These are phyloP conservation scores for Pseudeuparius sepicola DNA, from an alignment of 2,888 invertebrate genomes.

Conservation along the genomic window DNA sequence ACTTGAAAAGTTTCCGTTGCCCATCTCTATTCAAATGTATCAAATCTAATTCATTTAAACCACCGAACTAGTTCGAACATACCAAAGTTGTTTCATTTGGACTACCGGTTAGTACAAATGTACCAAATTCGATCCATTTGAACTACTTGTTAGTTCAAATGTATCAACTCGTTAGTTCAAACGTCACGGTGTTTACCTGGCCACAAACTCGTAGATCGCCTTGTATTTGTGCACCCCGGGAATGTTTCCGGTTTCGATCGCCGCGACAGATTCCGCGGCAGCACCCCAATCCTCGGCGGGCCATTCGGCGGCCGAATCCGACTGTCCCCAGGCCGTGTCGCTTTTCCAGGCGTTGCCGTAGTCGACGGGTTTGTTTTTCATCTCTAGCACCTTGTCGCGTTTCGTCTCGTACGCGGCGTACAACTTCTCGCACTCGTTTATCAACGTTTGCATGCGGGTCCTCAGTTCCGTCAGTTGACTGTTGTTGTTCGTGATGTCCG, in stretches of 20 bases:
- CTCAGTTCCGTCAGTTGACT: conserved; percentile 64
- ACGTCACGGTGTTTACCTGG: too few relatives aligned
- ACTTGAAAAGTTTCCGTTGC: too few relatives aligned
- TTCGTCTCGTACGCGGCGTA: conserved; percentile 62
- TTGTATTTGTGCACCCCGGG: conserved; percentile 61
- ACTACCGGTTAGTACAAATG: too few relatives aligned
- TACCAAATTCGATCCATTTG: too few relatives aligned
- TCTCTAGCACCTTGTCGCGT: conserved; percentile 40
- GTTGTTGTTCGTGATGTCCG: conserved; percentile 74
- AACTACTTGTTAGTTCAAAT: too few relatives aligned
- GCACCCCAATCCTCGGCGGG: conserved; percentile 44
- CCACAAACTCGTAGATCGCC: conserved; percentile 89
- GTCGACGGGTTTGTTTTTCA: conserved; percentile 39
- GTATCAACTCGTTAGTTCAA: too few relatives aligned
- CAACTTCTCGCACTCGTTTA: conserved; percentile 57
- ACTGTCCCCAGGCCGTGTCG: conserved; percentile 41
- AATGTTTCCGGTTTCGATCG: conserved; percentile 33
- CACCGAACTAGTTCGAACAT: too few relatives aligned
- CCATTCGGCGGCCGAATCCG: conserved; percentile 14
- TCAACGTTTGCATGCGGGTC: conserved; percentile 53
- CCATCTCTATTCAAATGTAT: too few relatives aligned
- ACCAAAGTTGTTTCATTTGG: too few relatives aligned
- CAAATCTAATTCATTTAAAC: too few relatives aligned
- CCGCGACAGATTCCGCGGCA: conserved; percentile 33
- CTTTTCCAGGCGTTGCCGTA: conserved; percentile 47